These are phyloP conservation scores for Scelioninae gen. 1 DNA, from an alignment of 2,888 invertebrate genomes.

Conservation along the genomic window DNA sequence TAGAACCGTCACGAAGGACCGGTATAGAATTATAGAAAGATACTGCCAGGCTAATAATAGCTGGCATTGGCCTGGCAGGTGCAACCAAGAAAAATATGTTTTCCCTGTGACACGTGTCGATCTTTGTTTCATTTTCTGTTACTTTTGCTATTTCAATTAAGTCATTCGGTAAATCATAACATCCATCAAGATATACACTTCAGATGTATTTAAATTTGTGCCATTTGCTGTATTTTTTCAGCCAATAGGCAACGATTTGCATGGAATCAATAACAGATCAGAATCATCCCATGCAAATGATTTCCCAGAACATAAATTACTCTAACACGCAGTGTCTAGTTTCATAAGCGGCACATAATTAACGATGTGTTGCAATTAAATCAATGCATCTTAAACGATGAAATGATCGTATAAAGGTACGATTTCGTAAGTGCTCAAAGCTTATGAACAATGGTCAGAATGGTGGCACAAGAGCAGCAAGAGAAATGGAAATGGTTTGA, in stretches of 20 bases:
- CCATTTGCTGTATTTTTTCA: background rate
- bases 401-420: constrained; percentile 13
- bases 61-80: constrained; percentile 68
- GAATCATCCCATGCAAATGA: background rate
- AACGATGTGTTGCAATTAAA: constrained; percentile 39
- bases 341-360: constrained; percentile 29
- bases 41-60: constrained; percentile 77
- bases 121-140: constrained; percentile 55
- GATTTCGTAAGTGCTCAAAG: constrained; percentile 10
- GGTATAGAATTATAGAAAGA: constrained; percentile 77
- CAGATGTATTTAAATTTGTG: no score
- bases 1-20: constrained; percentile 60
- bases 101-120: constrained; percentile 56
- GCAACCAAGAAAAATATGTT: constrained; percentile 68
- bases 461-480: background rate
- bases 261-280: no score
- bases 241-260: no score
- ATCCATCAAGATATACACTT: no score
- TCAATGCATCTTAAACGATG: constrained; percentile 28
- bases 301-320: constrained; percentile 18
- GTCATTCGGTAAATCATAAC: no score
- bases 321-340: constrained; percentile 4
- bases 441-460: constrained; percentile 12
- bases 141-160: background rate
- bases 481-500: constrained; percentile 17